Base-by-base conservation (phyloP, 1,140 invertebrate genomes). In the Megalonaias nervosa region DNA sequence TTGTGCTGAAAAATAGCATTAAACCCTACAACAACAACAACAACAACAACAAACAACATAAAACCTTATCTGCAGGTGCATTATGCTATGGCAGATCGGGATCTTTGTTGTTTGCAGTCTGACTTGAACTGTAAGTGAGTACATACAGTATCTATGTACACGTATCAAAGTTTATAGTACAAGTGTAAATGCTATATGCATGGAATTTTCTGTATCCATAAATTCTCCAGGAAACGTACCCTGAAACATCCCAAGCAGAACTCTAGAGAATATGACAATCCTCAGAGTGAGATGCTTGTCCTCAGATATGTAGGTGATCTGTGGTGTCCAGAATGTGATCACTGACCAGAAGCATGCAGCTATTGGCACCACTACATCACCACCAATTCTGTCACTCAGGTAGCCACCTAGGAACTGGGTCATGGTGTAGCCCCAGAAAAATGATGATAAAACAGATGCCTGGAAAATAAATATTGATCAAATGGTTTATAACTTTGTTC, bases 381-480 rank as follows among this genome's bases (percentile, higher is more conserved):
- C 95, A 38, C 94, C 94, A 75, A 94, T 92, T 61, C 91, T 90
- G 86, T 95, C 94, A 79, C 94, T 94, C 16, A 94, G 88, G 83
- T 94, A 94, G 17, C 94, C 94, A 66, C 94, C 94, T 67, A 94
- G 83, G 57, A 92, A 93, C 89, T 95, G 94, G 0, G 94, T 95
- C 66, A 95, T 85, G 0, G 93, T 94, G 81, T 95, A 95, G 68
- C 94, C 94, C 94, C 94, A 95, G 84, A 95, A 95, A 85, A 95
- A 95, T 55, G 93, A 94, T 11, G 94, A 95, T 15, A 95, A 84
- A 65, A 95, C 93, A 3, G 93, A 93, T 5, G 94, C 92, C 92
- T 93, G 80, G 21, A 74, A 86, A 77, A 48, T 48, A 48, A 48
- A 48, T 11, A 48, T 48, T 48, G 38, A 11, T 48, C 38, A 48